Base-by-base conservation (phyloP, 1,140 invertebrate genomes). In the Hycleus phaleratus region DNA sequence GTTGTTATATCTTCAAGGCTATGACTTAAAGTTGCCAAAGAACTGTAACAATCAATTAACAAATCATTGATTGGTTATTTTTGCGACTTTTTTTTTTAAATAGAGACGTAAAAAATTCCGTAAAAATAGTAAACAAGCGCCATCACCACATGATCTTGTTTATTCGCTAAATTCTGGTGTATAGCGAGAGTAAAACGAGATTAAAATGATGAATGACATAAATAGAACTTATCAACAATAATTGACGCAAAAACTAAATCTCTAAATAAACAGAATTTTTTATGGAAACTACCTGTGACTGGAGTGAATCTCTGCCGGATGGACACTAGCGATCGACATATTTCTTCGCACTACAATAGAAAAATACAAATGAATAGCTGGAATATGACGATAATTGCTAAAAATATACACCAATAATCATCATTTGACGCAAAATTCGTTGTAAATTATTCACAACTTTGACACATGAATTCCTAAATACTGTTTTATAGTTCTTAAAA, bases 301-400 rank as follows among this genome's bases (percentile, higher is more conserved):
- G 38, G 69, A 69, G 60, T 71, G 69, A 38, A 71, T 53, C 51
- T 68, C 69, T 26, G 64, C 65, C 24, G 69, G 70, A 58, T 72
- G 70, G 10, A 72, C 70, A 54, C 70, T 66, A 45, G 69, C 70
- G 48, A 72, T 59, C 42, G 70, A 72, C 70, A 72, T 72, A 51
- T 67, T 65, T 43, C 59, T 44, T 9, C 47, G 55, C 57, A 67
- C 65, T 67, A 57, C 44, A 67, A 67, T 50, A 61, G 64, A 56
- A 60, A 55, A 4, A 47, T 38, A 40, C 10, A 11, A 53, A 44
- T 8, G 12, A 32, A 32, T 32, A 32, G 4, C 7, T 38, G 2
- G 10, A 38, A 49, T 18, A 32, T 32, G 32, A 32, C 7, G 32
- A 32, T 32, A 7, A 32, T 32, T 5, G 32, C 18, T 18, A 32